A percentile compares a stretch with the other conserved stretches of the same genome.
Evolutionary conservation across 2,888 invertebrate genomes (phyloP).

Genomic region (Ennomos quercinarius): DNA sequence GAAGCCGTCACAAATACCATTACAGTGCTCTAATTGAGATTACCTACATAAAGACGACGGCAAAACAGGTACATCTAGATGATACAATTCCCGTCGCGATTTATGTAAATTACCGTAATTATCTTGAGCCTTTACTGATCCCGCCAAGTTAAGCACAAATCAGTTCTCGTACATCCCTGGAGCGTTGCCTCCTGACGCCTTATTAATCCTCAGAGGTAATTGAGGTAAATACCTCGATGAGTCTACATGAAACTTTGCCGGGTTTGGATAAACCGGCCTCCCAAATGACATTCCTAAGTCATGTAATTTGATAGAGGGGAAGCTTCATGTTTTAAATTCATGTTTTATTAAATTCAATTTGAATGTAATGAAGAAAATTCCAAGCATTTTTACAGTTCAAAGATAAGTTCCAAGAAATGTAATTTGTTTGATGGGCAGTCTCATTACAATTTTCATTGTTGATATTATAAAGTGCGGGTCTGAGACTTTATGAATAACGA

Average conservation of each 20-base stretch:
- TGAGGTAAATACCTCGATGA: conserved; percentile 27
- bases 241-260: conserved; percentile 16
- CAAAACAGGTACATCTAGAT: conserved; percentile 20
- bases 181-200: conserved; percentile 32
- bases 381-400: conserved; percentile 28
- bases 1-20: no score
- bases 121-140: conserved; percentile 46
- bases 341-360: conserved; percentile 34
- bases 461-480: conserved; percentile 24
- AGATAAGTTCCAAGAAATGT: conserved; percentile 30
- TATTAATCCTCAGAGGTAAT: conserved; percentile 27
- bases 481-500: conserved; percentile 22
- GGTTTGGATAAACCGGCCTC: conserved; percentile 13
- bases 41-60: conserved; percentile 5
- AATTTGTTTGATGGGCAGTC: conserved; percentile 26
- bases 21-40: conserved; percentile 1
- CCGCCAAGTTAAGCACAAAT: conserved; percentile 50
- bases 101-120: conserved; percentile 56
- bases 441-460: conserved; percentile 27
- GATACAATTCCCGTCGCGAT: conserved; percentile 33
- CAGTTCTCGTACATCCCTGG: conserved; percentile 45
- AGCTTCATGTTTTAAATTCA: conserved; percentile 18
- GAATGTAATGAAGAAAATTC: conserved; percentile 35
- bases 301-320: conserved; percentile 28
- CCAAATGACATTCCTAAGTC: conserved; percentile 24